These are phyloP conservation scores for Hemaris fuciformis DNA, from an alignment of 2,888 invertebrate species.

Conservation along the genomic window DNA sequence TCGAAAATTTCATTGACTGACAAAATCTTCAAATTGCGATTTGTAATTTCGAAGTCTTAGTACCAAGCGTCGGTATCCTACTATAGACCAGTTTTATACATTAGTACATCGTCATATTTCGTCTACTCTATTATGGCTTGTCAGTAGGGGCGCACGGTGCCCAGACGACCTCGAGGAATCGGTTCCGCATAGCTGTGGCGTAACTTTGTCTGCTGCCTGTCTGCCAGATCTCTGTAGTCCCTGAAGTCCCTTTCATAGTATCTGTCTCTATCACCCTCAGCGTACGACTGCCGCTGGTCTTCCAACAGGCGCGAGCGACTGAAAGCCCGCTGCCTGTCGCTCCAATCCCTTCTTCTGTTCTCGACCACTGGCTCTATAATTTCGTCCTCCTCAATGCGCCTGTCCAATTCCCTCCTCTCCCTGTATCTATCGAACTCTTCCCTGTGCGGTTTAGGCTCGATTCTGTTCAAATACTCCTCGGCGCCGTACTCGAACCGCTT, in stretches of 20 bases:
- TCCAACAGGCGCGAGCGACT: constrained; percentile 73
- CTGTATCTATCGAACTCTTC: constrained; percentile 70
- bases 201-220: constrained; percentile 71
- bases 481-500: constrained; percentile 72
- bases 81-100: constrained; percentile 8
- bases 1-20: background rate
- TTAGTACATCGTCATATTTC: constrained; percentile 30
- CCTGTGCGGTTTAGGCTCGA: constrained; percentile 62
- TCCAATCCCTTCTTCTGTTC: constrained; percentile 69
- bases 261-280: constrained; percentile 66
- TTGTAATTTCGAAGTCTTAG: constrained; percentile 6
- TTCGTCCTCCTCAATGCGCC: constrained; percentile 74
- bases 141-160: constrained; percentile 76
- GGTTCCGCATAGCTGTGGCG: constrained; percentile 87
- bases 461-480: constrained; percentile 69
- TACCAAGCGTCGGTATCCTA: constrained; percentile 9
- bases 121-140: constrained; percentile 72
- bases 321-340: constrained; percentile 69
- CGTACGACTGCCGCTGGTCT: constrained; percentile 71
- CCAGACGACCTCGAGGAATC: constrained; percentile 76
- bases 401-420: constrained; percentile 67
- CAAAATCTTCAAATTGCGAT: constrained; percentile 2
- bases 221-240: constrained; percentile 68
- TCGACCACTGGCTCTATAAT: constrained; percentile 73
- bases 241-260: constrained; percentile 72